Evolutionary conservation across 2,113 vertebrate species (phyloP), one percentile per base, ranked within the genome.

Genomic region (Brienomyrus longianalis): DNA sequence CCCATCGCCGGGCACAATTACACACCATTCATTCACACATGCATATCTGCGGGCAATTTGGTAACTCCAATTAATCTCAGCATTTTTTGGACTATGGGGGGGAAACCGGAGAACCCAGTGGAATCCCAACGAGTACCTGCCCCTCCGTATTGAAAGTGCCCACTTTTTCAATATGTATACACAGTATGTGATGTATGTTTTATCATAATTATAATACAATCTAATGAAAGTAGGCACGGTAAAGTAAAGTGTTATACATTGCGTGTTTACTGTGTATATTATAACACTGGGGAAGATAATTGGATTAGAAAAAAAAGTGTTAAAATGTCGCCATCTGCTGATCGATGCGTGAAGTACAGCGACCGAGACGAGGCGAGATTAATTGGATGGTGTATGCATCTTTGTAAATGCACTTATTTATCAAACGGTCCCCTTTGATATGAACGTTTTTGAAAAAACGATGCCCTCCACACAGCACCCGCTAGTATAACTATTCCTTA

Each of bases 321-420:
- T 54, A 83, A 54, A 89, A 83, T 74, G 39, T 31, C 77, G 74
- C 88, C 88, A 77, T 43, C 88, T 89, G 74, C 31, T 89, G 88
- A 54, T 39, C 31, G 6, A 45, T 11, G 31, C 21, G 19, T 51
- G 31, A 83, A 83, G 23, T 83, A 10, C 70, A 56, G 19, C 74
- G 10, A 39, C 70, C 27, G 39, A 39, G 47, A 54, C 19, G 27
- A 54, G 48, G n/a, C 13, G 51, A 54, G 27, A 86, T 13, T 23
- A 35, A 19, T 54, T 52, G 50, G 23, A 17, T n/a, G 23, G 23
- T 5, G 23, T 6, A 10, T 31, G 50, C 17, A 51, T 47, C 13
- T 11, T 35, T 15, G 19, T 45, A 9, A 23, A n/a, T 35, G 51
- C 10, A 47, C 11, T 51, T 5, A 9, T 86, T 52, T 31, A 54